phyloP scores from a whole-genome alignment of 2,113 vertebrate genomes.

The Microtus pennsylvanicus region DNA sequence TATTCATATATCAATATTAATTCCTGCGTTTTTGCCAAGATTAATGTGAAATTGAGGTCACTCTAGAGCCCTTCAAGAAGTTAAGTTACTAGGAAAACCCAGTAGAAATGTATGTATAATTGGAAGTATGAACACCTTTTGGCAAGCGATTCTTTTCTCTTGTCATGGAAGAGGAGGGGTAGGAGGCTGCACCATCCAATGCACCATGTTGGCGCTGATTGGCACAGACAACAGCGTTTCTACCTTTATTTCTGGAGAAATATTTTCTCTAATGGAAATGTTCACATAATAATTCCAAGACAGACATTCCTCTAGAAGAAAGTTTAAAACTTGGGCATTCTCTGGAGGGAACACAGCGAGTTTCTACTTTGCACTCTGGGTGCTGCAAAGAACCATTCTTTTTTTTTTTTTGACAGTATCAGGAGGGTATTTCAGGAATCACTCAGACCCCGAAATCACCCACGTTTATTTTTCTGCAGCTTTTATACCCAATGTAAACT shows the following conservation, averaged over 20 bases:
- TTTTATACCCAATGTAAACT: too few relatives aligned
- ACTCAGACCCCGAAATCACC: too few relatives aligned
- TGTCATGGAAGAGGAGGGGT: neutral
- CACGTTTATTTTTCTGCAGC: too few relatives aligned
- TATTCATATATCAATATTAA: conserved; percentile 60
- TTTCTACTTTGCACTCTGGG: neutral
- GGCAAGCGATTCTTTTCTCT: neutral
- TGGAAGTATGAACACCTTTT: conserved; percentile 37
- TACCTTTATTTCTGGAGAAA: neutral
- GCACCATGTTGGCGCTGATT: neutral
- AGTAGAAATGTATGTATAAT: neutral
- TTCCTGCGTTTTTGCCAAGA: conserved; percentile 31
- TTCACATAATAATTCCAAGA: neutral
- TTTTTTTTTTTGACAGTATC: neutral
- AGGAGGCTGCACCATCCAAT: fast-evolving
- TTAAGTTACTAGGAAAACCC: conserved; percentile 1
- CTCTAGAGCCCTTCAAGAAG: conserved; percentile 15
- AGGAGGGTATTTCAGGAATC: too few relatives aligned
- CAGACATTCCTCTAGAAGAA: neutral
- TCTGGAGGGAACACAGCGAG: neutral
- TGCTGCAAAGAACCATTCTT: conserved; percentile 5
- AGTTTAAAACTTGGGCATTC: neutral
- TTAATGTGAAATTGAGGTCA: conserved; percentile 47
- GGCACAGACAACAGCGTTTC: neutral
- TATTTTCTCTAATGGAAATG: neutral